Evolutionary conservation across 2,113 vertebrate species (phyloP).

Genomic region (Sinocyclocheilus anshuiensis): DNA sequence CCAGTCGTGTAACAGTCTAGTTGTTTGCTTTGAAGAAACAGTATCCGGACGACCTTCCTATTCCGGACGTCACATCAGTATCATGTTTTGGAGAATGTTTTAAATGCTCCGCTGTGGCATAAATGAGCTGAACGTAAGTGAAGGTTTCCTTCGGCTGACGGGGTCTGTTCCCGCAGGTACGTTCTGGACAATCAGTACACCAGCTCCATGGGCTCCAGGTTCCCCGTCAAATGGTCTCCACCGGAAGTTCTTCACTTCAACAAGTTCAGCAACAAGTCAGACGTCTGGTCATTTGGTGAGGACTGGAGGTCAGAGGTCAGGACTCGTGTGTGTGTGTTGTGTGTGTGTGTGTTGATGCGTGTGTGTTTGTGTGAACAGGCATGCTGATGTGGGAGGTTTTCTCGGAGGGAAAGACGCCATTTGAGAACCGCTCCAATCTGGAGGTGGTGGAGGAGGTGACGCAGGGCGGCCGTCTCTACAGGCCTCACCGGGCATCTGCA

Average conservation of each 20-base stretch:
- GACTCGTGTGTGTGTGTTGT: slow-evolving; percentile 21
- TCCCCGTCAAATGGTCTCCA: slow-evolving; percentile 90
- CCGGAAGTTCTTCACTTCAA: slow-evolving; percentile 88
- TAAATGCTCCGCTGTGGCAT: too few species aligned
- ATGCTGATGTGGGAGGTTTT: slow-evolving; percentile 92
- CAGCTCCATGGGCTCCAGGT: slow-evolving; percentile 84
- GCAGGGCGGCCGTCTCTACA: slow-evolving; percentile 81
- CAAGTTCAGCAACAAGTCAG: slow-evolving; percentile 90
- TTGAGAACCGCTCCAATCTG: slow-evolving; percentile 80
- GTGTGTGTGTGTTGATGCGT: not conserved
- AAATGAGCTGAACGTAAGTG: too few species aligned
- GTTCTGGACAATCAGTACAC: slow-evolving; percentile 89
- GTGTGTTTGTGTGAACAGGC: slow-evolving; percentile 70
- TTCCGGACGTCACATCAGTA: too few species aligned
- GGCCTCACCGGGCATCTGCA: slow-evolving; percentile 76
- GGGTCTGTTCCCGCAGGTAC: slow-evolving; percentile 73
- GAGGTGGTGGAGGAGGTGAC: slow-evolving; percentile 85
- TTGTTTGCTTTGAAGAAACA: not conserved
- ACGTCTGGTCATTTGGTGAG: slow-evolving; percentile 90
- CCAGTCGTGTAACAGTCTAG: too few species aligned
- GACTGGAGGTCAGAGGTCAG: too few species aligned
- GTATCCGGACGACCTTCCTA: not conserved
- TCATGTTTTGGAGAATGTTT: not conserved
- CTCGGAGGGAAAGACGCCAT: slow-evolving; percentile 85
- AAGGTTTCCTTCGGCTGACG: too few species aligned